Evolutionary conservation across 2,113 vertebrate species (phyloP).

Genomic region (Burhinus oedicnemus): DNA sequence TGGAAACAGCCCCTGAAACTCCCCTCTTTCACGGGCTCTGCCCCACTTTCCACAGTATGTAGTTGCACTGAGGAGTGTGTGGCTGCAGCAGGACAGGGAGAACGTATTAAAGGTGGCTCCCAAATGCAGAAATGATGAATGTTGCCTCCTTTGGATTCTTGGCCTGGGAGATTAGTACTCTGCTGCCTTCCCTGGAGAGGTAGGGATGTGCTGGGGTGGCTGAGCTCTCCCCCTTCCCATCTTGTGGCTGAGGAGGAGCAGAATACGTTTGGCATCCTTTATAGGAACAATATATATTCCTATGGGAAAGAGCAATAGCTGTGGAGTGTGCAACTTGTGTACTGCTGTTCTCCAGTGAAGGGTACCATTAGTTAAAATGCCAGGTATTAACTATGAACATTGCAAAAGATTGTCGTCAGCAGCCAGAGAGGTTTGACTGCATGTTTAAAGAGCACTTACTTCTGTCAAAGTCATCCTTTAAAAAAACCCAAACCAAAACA

Average conservation of each 20-base stretch:
- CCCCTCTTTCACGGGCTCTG: fast-evolving
- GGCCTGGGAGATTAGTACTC: neutral
- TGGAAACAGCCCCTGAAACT: neutral
- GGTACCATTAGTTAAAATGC: neutral
- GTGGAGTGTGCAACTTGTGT: neutral
- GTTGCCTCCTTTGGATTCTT: neutral
- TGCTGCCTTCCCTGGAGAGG: neutral
- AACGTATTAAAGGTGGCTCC: neutral
- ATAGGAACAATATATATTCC: neutral
- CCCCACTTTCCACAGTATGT: fast-evolving
- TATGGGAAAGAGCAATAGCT: neutral
- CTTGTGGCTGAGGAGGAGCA: neutral
- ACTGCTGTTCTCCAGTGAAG: neutral
- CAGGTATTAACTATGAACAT: neutral
- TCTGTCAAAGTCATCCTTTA: neutral
- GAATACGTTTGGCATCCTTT: neutral
- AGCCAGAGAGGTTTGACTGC: neutral
- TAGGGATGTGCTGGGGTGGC: neutral
- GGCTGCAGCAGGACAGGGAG: neutral
- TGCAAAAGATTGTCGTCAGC: neutral
- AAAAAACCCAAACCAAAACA: neutral
- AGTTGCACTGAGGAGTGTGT: neutral
- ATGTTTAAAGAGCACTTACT: neutral
- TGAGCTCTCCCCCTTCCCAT: neutral
- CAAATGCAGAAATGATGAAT: neutral